Evolutionary conservation across 2,797 vertebrate genomes (phyloP).

Genomic region (Scomberomorus guttatus): DNA sequence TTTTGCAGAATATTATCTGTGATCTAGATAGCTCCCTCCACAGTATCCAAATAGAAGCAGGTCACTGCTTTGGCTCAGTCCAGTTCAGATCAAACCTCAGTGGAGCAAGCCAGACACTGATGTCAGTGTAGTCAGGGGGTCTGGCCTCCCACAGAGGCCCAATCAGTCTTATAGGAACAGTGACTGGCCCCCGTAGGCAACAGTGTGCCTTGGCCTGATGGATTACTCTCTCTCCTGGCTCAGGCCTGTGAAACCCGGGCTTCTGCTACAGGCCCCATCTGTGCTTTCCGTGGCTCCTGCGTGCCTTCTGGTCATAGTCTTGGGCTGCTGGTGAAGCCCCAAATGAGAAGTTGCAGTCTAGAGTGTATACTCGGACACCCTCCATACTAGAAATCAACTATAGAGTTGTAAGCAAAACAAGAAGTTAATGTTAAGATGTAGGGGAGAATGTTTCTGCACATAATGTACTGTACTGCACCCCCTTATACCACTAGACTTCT

Average conservation of each 20-base stretch:
- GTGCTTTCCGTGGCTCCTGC: constrained; percentile 76
- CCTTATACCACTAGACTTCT: not conserved
- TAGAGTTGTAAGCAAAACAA: not conserved
- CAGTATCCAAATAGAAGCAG: constrained; percentile 78
- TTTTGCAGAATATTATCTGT: constrained; percentile 51
- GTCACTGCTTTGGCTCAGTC: constrained; percentile 78
- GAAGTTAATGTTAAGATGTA: not conserved
- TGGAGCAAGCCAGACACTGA: constrained; percentile 79
- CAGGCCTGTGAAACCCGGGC: constrained; percentile 67
- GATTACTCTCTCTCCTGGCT: constrained; percentile 83
- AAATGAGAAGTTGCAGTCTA: constrained; percentile 58
- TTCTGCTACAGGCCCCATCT: constrained; percentile 79
- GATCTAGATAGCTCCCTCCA: constrained; percentile 61
- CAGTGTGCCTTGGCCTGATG: constrained; percentile 80
- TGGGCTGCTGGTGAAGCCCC: constrained; percentile 70
- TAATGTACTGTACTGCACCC: constrained; percentile 1
- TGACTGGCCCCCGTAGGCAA: constrained; percentile 72
- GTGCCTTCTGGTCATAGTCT: constrained; percentile 71
- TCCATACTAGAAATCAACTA: not conserved
- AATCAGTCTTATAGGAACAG: constrained; percentile 85
- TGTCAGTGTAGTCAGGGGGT: constrained; percentile 79
- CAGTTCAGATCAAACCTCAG: constrained; percentile 74
- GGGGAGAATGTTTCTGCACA: constrained; percentile 15
- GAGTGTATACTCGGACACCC: constrained; percentile 36
- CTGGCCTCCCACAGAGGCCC: constrained; percentile 77